phyloP scores from a whole-genome alignment of 2,113 vertebrate species.

The rat (Rattus norvegicus) region DNA sequence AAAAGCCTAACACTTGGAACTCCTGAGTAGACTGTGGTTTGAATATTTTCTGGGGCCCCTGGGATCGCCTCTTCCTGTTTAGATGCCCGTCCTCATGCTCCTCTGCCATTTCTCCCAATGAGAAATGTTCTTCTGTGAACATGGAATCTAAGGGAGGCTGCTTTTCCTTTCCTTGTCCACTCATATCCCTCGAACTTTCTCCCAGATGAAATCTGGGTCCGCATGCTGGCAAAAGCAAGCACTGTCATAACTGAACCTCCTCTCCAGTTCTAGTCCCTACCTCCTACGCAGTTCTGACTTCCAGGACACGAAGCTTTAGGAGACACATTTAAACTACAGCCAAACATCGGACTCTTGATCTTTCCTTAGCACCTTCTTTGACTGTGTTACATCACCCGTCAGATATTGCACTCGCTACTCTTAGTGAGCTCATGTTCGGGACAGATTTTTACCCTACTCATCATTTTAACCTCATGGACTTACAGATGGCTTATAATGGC shows the following conservation, averaged over 20 bases:
- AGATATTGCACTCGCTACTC: background rate
- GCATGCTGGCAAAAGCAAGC: no score
- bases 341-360: background rate
- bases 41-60: background rate
- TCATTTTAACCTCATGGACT: background rate
- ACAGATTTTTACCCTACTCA: background rate
- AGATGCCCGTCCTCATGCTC: background rate
- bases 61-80: background rate
- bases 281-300: background rate
- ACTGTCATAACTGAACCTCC: background rate
- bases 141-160: background rate
- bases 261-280: background rate
- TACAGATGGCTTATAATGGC: background rate
- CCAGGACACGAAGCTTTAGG: background rate
- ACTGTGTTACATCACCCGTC: background rate
- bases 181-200: background rate
- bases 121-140: background rate
- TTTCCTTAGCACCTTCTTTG: background rate
- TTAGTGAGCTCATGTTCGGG: background rate
- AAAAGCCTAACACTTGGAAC: background rate
- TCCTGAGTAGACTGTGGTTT: background rate
- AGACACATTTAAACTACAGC: background rate
- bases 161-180: background rate
- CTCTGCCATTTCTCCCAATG: background rate
- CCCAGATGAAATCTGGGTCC: background rate